Evolutionary conservation across 2,797 vertebrate species (phyloP), one percentile per base, ranked within the genome.

Genomic region (Eutrigla gurnardus): DNA sequence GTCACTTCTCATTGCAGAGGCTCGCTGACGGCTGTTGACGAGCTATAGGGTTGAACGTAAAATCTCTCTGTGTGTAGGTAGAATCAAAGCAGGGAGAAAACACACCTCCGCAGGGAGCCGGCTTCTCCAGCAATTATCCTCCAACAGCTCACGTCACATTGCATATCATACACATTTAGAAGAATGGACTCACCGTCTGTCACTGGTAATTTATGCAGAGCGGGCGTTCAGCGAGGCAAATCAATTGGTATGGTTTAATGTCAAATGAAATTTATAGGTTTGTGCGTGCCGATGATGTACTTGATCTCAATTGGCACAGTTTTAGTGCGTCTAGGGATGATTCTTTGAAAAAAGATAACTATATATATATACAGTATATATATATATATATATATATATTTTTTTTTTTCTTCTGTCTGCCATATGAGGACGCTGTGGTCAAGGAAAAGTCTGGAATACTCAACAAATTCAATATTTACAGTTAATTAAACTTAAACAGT

Each of bases 11-110:
- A 87, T 89, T 78, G 84, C 73, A 10, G 67, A 65, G 65, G 73
- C 70, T 78, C 43, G 78, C 81, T 86, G 76, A 84, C 70, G 86
- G 84, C 80, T 87, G 86, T 81, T 92, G 88, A 88, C 87, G 80
- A 82, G 88, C 81, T 87, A 85, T 85, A 83, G 81, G 86, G 65
- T 83, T 89, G 88, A 87, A 80, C 86, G 76, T 83, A 82, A 87
- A 87, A 84, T 77, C 77, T 83, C 75, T 68, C 0, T 4, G 76
- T 45, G 80, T 78, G 75, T 71, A 77, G 77, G 88, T 80, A 77
- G 63, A 90, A 91, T 88, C 83, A 88, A 89, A 88, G 86, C 70
- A 40, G 65, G 3, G 49, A 65, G 82, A 78, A 87, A 87, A 83
- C 81, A 86, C 74, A 37, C 33, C 35, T 86, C 90, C 77, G 81